These are phyloP conservation scores for Drosophila aldrichi DNA, from an alignment of 2,888 invertebrate genomes.

Conservation along the genomic window DNA sequence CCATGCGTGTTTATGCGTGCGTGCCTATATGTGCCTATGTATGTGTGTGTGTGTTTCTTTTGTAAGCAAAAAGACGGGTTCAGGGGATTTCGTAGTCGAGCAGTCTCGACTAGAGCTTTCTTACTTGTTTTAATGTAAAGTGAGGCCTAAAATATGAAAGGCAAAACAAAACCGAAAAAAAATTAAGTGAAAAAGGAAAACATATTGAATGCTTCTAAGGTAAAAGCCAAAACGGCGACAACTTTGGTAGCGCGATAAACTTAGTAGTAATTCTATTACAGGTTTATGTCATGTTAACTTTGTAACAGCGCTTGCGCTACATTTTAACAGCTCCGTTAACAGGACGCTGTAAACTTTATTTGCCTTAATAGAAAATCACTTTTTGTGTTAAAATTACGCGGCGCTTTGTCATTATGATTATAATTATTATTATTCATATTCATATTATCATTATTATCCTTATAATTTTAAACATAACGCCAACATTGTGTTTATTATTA, in stretches of 20 bases:
- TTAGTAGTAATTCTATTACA: too few species aligned
- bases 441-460: constrained; percentile 21
- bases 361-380: constrained; percentile 73
- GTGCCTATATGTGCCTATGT: too few species aligned
- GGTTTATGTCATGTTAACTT: constrained; percentile 62
- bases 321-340: constrained; percentile 13
- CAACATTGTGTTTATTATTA: constrained; percentile 57
- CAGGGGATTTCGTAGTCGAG: too few species aligned
- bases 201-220: neutral
- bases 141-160: neutral
- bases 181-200: neutral
- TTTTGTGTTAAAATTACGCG: constrained; percentile 22
- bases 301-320: neutral
- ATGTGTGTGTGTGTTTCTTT: too few species aligned
- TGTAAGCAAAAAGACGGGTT: too few species aligned
- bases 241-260: constrained; percentile 37
- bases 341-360: constrained; percentile 59
- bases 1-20: too few species aligned
- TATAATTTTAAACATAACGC: constrained; percentile 33
- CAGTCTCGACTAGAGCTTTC: too few species aligned
- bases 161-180: neutral
- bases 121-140: constrained; percentile 10
- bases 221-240: constrained; percentile 11
- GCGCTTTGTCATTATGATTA: constrained; percentile 16
- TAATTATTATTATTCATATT: constrained; percentile 8